Base-by-base conservation (phyloP, 2,888 invertebrate species). In the Galerucella calmariensis region DNA sequence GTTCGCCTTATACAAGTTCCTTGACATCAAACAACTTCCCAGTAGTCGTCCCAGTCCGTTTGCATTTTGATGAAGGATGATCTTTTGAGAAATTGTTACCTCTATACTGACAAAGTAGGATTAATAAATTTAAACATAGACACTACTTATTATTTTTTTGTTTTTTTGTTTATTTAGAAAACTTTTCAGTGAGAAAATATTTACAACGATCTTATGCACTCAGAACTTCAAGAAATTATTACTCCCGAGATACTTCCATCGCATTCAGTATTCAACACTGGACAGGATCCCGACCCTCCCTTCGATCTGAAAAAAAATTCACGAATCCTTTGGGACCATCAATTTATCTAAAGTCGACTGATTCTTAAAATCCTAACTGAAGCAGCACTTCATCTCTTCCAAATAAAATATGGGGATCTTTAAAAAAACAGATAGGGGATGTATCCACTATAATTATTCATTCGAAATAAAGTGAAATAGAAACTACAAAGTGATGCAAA, bases 121-220 rank as follows among this genome's bases (percentile, higher is more conserved):
- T 20, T 20, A 20, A 20, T 1, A 35, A 35, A 35, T 35, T 35
- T 0, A 35, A 35, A 35, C 0, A 35, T 35, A 35, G 35, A 35
- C 4, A 35, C 35, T 35, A 35, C 35, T 20, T 27, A 27, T 35
- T 41, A 9, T 41, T 41, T 41, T 41, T 41, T 20, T 20, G 20
- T 20, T 20, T 20, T 27, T 27, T 27, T 3, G 2, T 27, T 27
- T 5, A 35, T 35, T 3, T 35, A 35, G 35, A 46, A 46, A 46
- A 46, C 12, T 46, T 48, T 48, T 48, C 3, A 48, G 12, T 48
- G 35, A 48, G 14, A 12, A 73, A 8, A 9, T 41, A 65, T 56
- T 70, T 67, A 72, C 63, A 75, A 75, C 76, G 71, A 77, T 78
- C 74, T 67, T 69, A 79, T 79, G 81, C 81, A 81, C 82, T 82